Conservation (phyloP, 2,888 invertebrate species). For the Camptogramma bilineatum region DNA sequence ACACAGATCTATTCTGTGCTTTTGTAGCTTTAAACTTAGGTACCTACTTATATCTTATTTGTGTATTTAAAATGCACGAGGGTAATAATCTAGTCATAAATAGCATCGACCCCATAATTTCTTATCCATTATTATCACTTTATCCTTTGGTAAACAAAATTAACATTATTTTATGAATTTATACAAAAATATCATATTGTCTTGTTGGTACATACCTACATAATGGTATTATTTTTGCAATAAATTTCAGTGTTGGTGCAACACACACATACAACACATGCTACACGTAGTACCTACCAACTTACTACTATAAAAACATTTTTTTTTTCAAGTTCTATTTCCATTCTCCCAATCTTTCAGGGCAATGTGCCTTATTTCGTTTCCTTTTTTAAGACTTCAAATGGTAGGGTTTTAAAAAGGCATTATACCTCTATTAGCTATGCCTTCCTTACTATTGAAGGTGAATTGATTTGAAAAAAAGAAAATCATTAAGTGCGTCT, state of each 20-base stretch:
- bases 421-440: too few relatives aligned
- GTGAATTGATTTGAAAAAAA: too few relatives aligned
- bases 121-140: conserved; percentile 26
- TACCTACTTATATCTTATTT: conserved; percentile 44
- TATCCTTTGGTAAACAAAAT: conserved; percentile 9
- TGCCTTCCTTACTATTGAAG: too few relatives aligned
- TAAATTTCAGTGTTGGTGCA: conserved; percentile 12
- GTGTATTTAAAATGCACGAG: conserved; percentile 45
- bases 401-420: too few relatives aligned
- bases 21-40: conserved; percentile 41
- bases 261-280: background rate
- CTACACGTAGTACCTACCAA: background rate
- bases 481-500: too few relatives aligned
- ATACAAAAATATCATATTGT: conserved; percentile 36
- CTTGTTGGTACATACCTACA: background rate
- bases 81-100: conserved; percentile 25
- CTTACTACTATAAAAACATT: background rate
- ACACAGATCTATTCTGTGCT: too few relatives aligned
- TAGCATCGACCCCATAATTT: conserved; percentile 11
- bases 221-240: conserved; percentile 20
- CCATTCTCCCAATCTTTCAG: background rate
- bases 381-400: too few relatives aligned
- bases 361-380: too few relatives aligned
- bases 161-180: conserved; percentile 28
- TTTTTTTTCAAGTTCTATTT: background rate